phyloP scores from a whole-genome alignment of 2,113 vertebrate genomes.

The Seriola rivoliana region DNA sequence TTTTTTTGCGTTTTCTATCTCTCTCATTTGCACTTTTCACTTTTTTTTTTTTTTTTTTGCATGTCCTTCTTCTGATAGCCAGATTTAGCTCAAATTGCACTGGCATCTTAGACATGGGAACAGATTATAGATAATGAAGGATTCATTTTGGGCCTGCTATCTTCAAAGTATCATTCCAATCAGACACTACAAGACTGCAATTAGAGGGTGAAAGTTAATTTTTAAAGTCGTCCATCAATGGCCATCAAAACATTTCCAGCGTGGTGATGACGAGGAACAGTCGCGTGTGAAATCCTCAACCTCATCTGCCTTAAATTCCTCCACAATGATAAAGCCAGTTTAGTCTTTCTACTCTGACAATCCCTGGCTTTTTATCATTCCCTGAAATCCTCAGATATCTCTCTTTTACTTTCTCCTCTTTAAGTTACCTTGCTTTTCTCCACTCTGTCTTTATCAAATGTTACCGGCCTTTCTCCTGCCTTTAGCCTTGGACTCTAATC shows the following conservation, averaged over 20 bases:
- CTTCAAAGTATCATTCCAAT: constrained; percentile 66
- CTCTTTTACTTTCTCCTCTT: constrained; percentile 67
- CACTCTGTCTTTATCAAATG: constrained; percentile 71
- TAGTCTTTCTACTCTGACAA: constrained; percentile 66
- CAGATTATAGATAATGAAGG: constrained; percentile 69
- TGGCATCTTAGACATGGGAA: constrained; percentile 63
- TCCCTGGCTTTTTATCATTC: constrained; percentile 73
- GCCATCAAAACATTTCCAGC: constrained; percentile 53
- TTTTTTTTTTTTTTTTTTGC: constrained; percentile 28
- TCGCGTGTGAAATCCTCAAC: constrained; percentile 27
- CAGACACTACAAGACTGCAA: constrained; percentile 46
- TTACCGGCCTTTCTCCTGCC: constrained; percentile 69
- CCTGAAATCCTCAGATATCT: constrained; percentile 74
- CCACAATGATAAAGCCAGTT: constrained; percentile 68
- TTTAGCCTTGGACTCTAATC: constrained; percentile 83
- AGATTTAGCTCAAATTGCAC: constrained; percentile 66
- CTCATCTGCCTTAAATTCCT: constrained; percentile 68
- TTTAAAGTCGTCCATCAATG: constrained; percentile 45
- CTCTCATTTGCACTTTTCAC: constrained; percentile 65
- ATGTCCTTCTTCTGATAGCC: constrained; percentile 54
- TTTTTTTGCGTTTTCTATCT: constrained; percentile 52
- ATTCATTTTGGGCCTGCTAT: constrained; percentile 61
- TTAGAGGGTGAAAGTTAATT: constrained; percentile 58
- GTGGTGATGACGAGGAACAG: constrained; percentile 20
- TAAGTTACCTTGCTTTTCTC: constrained; percentile 69